These are phyloP conservation scores for Gonatopus flavifemur DNA, from an alignment of 1,140 invertebrate genomes.

Conservation along the genomic window DNA sequence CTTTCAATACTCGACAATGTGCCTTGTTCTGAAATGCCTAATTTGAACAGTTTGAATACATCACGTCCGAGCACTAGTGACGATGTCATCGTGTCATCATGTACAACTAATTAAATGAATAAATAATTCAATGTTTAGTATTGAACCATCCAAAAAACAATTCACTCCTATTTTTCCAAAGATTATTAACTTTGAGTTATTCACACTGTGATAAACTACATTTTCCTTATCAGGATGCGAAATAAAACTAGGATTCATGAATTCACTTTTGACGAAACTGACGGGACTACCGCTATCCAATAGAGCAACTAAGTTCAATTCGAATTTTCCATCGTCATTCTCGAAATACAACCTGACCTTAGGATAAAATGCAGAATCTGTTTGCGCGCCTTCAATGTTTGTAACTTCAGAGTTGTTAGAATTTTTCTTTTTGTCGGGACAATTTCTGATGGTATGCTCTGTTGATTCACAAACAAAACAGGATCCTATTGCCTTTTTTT, in stretches of 20 bases:
- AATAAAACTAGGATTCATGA: background rate
- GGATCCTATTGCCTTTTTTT: too few relatives aligned
- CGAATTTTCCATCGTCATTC: too few relatives aligned
- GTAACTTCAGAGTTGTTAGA: too few relatives aligned
- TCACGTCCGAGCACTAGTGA: background rate
- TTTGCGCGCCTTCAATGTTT: too few relatives aligned
- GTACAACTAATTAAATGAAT: background rate
- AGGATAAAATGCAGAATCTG: too few relatives aligned
- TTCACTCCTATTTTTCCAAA: background rate
- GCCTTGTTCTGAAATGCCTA: background rate
- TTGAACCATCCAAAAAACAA: background rate
- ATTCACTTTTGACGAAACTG: background rate
- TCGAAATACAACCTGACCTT: too few relatives aligned
- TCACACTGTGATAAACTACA: background rate
- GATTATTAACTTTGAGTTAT: background rate
- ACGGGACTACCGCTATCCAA: background rate
- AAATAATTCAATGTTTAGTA: background rate
- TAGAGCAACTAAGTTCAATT: background rate
- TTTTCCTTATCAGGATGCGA: background rate
- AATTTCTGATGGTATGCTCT: too few relatives aligned
- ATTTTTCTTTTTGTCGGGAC: too few relatives aligned
- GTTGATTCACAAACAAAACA: too few relatives aligned
- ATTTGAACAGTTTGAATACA: background rate
- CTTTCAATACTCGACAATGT: background rate
- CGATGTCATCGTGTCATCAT: background rate